Base-by-base conservation (phyloP, 1,140 invertebrate species). In the Leptopilina clavipes region DNA sequence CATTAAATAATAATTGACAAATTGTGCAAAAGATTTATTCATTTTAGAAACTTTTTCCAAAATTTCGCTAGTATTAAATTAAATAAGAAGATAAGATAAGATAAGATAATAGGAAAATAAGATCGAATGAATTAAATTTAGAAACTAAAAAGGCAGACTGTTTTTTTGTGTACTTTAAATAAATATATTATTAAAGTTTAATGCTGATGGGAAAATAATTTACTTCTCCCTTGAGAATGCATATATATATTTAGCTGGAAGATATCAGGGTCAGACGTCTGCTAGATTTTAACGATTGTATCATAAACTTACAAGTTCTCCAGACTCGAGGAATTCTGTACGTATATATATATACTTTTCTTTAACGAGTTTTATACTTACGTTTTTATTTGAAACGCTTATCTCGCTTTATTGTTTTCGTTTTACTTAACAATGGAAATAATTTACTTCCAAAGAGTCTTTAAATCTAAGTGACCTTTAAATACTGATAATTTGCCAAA, bases 251-350 rank as follows among this genome's bases (percentile, higher is more conserved):
- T 52, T 52, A 52, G n/a, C 3, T 8, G 1, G 6, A 52, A 52
- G 48, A 17, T 52, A 52, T 52, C 48, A 52, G 48, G 48, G 48
- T 52, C 48, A 52, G 48, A 52, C 48, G 52, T 31, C 37, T 59
- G 54, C 25, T 22, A 76, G 72, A 77, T 74, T 77, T 81, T 76
- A 76, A 77, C 59, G 72, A 76, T 75, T 25, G 37, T 43, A 54
- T 79, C 78, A 72, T 81, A 83, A 81, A 80, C 78, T 80, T 74
- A 75, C 79, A 78, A 76, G 70, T 40, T 10, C 25, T 2, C 25
- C 5, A 65, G 25, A n/a, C 59, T n/a, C 59, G 5, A 65, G 59
- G 59, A n/a, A 65, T 65, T 65, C 25, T 65, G 5, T 65, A n/a
- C n/a, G n/a, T n/a, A 12, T 65, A 6, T 65, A n/a, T 25, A 59